These are phyloP conservation scores for Drosophila lacertosa DNA, from an alignment of 1,140 invertebrate genomes.

Conservation along the genomic window DNA sequence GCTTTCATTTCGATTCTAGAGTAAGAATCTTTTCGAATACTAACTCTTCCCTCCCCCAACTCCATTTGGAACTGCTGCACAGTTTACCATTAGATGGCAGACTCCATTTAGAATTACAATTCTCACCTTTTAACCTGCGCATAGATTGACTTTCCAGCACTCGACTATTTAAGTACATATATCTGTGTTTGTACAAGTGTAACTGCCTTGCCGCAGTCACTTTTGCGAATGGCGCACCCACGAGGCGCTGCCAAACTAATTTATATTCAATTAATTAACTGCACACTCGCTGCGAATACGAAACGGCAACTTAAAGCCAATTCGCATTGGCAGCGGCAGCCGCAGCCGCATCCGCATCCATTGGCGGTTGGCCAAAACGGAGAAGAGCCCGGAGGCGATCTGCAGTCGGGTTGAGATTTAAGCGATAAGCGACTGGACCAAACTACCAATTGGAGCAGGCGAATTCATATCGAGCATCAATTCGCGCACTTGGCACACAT, in stretches of 20 bases:
- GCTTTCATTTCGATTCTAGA: too few relatives aligned
- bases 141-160: neutral
- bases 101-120: neutral
- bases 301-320: constrained; percentile 3
- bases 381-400: constrained; percentile 18
- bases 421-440: constrained; percentile 43
- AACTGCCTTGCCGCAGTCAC: neutral
- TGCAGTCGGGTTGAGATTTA: constrained; percentile 27
- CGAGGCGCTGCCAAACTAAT: constrained; percentile 34
- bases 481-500: constrained; percentile 51
- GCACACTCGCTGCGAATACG: constrained; percentile 12
- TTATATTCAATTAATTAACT: constrained; percentile 59
- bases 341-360: constrained; percentile 22
- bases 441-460: constrained; percentile 35
- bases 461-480: constrained; percentile 11
- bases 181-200: neutral
- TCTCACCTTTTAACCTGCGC: constrained; percentile 3
- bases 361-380: constrained; percentile 51
- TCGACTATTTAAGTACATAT: neutral
- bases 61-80: too few relatives aligned
- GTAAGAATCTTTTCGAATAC: too few relatives aligned
- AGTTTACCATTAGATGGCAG: neutral
- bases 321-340: constrained; percentile 15
- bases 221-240: neutral
- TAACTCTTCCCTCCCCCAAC: too few relatives aligned